Conservation (phyloP, 2,113 vertebrate species). For the Panthera leo region DNA sequence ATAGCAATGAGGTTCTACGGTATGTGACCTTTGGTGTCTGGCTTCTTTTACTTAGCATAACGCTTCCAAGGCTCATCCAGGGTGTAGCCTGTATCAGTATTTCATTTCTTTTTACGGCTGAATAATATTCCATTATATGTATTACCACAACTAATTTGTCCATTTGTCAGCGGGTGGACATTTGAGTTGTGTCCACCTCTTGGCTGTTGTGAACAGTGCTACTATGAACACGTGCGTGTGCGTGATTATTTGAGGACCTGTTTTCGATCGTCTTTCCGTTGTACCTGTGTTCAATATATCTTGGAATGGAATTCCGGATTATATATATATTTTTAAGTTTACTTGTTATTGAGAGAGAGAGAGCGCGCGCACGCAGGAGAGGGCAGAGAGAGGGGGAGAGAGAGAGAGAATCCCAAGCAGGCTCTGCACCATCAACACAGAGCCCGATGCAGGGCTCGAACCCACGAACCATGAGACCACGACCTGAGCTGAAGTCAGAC, state of each 20-base stretch:
- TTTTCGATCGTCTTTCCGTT: not conserved
- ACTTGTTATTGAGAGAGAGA: not conserved
- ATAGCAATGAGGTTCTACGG: not conserved
- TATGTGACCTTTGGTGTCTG: not conserved
- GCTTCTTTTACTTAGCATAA: not conserved
- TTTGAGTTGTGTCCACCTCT: not conserved
- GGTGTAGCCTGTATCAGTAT: not conserved
- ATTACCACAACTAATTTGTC: not conserved
- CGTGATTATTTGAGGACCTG: not conserved
- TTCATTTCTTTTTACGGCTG: not conserved
- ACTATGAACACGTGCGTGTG: not conserved
- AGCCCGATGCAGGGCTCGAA: not conserved
- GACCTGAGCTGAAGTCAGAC: not conserved
- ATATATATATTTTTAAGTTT: not conserved
- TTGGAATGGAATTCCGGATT: not conserved
- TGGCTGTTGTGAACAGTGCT: not conserved
- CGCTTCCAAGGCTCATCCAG: not conserved
- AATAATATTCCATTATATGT: not conserved
- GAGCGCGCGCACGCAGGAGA: rapidly evolving
- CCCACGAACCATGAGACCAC: not conserved
- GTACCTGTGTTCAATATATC: not conserved
- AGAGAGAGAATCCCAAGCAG: not conserved
- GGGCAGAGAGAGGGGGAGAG: not conserved
- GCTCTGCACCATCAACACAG: not conserved
- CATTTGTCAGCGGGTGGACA: not conserved